Evolutionary conservation across 2,113 vertebrate species (phyloP).

Genomic region (Pao palembangensis): DNA sequence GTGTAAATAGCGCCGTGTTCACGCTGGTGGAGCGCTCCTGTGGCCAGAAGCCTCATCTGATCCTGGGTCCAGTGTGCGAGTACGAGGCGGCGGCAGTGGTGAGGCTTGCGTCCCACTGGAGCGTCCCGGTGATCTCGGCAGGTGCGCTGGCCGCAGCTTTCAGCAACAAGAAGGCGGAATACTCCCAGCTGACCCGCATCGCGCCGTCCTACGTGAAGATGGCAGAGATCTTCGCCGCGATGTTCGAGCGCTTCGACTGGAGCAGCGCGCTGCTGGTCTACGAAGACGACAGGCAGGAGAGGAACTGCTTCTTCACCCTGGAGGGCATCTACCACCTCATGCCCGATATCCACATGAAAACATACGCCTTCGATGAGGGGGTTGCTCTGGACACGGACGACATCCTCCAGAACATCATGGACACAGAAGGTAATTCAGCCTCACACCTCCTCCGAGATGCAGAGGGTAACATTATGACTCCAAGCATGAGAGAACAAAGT

Average conservation of each 20-base stretch:
- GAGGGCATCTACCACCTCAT: constrained; percentile 88
- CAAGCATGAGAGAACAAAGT: no score
- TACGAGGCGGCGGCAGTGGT: constrained; percentile 91
- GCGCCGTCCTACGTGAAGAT: constrained; percentile 92
- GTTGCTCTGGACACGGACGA: constrained; percentile 79
- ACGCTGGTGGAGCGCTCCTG: constrained; percentile 82
- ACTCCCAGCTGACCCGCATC: constrained; percentile 88
- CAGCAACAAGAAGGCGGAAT: constrained; percentile 80
- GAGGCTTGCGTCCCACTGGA: constrained; percentile 90
- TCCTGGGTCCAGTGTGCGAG: constrained; percentile 92
- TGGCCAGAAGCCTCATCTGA: constrained; percentile 81
- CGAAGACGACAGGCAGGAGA: constrained; percentile 87
- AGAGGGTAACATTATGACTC: no score
- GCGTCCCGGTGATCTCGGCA: constrained; percentile 89
- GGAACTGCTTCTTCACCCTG: constrained; percentile 90
- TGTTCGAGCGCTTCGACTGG: constrained; percentile 89
- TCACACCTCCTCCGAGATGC: no score
- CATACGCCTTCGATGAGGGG: constrained; percentile 62
- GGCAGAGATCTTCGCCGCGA: constrained; percentile 89
- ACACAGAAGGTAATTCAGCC: constrained; percentile 71
- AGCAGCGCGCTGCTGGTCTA: constrained; percentile 82
- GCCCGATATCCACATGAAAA: constrained; percentile 67
- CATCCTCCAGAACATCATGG: constrained; percentile 75
- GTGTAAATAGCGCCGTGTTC: constrained; percentile 85
- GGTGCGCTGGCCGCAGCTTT: constrained; percentile 90